Percentiles rank a stretch among this genome's conserved stretches.
phyloP scores from a whole-genome alignment of 2,888 invertebrate species.

The Scotopteryx bipunctaria region DNA sequence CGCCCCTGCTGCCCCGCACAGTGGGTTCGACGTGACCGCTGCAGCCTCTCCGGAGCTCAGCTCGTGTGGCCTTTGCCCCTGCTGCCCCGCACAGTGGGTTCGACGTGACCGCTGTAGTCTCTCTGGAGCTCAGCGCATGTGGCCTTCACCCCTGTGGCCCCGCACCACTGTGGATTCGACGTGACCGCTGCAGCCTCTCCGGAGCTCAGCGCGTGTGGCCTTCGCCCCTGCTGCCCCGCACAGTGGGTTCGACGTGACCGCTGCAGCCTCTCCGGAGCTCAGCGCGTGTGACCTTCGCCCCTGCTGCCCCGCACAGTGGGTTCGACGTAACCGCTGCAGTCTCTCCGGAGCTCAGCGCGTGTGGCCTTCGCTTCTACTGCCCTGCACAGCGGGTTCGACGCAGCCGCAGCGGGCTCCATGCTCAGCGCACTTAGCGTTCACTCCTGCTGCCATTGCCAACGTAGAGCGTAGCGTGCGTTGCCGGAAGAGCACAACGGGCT shows the following conservation, averaged over 20 bases:
- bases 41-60: constrained; percentile 12
- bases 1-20: neutral
- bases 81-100: neutral
- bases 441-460: constrained; percentile 6
- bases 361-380: constrained; percentile 11
- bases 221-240: constrained; percentile 7
- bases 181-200: constrained; percentile 11
- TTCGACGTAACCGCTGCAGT: constrained; percentile 9
- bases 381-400: constrained; percentile 4
- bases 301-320: constrained; percentile 9
- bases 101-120: constrained; percentile 6
- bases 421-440: constrained; percentile 6
- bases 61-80: neutral
- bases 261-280: constrained; percentile 27
- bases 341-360: constrained; percentile 15
- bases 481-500: constrained; percentile 9
- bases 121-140: constrained; percentile 8
- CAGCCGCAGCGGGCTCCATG: constrained; percentile 21
- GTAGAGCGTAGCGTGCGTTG: constrained; percentile 7
- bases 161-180: neutral
- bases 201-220: constrained; percentile 12
- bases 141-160: constrained; percentile 3
- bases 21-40: neutral
- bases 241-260: constrained; percentile 8
- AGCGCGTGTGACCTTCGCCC: constrained; percentile 5